These are phyloP conservation scores for Notoglanidium macrostoma DNA, from an alignment of 2,797 vertebrate genomes.

Conservation along the genomic window DNA sequence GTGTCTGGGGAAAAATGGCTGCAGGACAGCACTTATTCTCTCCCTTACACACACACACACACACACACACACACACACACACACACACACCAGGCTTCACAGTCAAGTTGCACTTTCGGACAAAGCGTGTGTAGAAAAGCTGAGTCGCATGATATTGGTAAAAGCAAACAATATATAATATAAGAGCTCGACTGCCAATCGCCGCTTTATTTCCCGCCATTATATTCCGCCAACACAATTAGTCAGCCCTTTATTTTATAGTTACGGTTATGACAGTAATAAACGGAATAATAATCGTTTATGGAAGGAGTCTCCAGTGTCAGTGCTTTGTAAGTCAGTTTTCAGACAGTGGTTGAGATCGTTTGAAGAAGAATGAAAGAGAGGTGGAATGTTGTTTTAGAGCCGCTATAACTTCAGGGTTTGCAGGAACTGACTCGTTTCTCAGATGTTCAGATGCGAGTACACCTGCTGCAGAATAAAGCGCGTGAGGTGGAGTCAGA, in stretches of 20 bases:
- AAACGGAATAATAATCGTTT: neutral
- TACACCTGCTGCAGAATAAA: neutral
- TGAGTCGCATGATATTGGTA: neutral
- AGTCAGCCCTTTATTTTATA: neutral
- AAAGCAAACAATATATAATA: neutral
- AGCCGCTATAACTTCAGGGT: neutral
- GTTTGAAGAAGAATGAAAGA: neutral
- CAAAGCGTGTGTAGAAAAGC: neutral
- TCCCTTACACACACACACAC: neutral
- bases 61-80: conserved; percentile 1
- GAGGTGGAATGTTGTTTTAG: neutral
- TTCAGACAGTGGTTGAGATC: neutral
- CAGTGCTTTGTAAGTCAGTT: neutral
- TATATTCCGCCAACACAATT: neutral
- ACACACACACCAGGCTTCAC: neutral
- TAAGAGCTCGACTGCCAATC: neutral
- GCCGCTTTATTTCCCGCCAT: neutral
- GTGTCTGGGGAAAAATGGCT: conserved; percentile 1
- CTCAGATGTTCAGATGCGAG: neutral
- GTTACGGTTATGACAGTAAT: too few relatives aligned
- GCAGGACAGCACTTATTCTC: neutral
- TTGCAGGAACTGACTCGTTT: neutral
- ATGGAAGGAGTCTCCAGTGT: neutral
- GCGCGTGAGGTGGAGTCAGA: neutral
- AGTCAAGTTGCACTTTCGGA: neutral